Evolutionary conservation across 1,140 invertebrate species (phyloP).

Genomic region (Sipha flava): DNA sequence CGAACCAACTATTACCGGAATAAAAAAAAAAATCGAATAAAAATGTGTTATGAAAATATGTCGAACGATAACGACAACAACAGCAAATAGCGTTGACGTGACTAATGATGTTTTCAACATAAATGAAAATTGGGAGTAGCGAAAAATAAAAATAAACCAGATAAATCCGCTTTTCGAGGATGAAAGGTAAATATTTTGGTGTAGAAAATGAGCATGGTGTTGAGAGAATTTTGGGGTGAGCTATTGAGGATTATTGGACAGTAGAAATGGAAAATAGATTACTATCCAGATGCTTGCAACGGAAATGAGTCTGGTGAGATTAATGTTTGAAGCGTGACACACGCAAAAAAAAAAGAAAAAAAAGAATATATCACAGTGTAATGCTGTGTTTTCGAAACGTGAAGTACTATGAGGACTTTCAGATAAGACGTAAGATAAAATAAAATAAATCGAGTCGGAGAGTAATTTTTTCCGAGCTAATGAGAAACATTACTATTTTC

Average conservation of each 20-base stretch:
- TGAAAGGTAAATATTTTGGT: not conserved
- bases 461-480: not conserved
- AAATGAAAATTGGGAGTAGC: not conserved
- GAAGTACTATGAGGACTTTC: not conserved
- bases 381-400: not conserved
- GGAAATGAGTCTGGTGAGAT: constrained; percentile 14
- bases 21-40: too few species aligned
- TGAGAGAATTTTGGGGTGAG: not conserved
- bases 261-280: constrained; percentile 14
- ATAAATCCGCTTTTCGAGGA: not conserved
- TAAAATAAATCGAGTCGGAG: not conserved
- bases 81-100: not conserved
- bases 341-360: not conserved
- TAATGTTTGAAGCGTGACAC: constrained; percentile 7
- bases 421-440: not conserved
- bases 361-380: not conserved
- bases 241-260: not conserved
- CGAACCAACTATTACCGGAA: too few species aligned
- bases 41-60: not conserved
- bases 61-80: not conserved
- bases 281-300: not conserved
- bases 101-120: not conserved
- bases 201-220: not conserved
- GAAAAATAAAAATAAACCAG: not conserved
- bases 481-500: not conserved